Percentiles rank a stretch among this genome's conserved stretches.
These are phyloP conservation scores for Ricordea florida DNA, from an alignment of 92 coral and sea anemone genomes.

Conservation along the genomic window DNA sequence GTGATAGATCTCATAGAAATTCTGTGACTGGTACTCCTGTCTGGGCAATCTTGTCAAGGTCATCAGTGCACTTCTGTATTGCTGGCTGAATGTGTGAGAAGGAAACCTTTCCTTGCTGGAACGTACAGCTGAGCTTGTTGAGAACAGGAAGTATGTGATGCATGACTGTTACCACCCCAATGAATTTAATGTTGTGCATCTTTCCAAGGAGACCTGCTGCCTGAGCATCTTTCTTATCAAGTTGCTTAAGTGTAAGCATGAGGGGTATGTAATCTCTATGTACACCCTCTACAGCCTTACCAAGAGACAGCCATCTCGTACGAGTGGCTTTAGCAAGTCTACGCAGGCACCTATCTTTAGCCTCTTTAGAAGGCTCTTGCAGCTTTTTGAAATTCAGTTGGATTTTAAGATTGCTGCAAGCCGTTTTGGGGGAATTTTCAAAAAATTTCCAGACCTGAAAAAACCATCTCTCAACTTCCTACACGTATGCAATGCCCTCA, in stretches of 20 bases:
- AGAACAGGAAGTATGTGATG: conserved; percentile 19
- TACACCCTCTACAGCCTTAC: conserved; percentile 25
- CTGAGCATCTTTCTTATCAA: conserved; percentile 11
- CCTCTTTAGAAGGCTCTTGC: conserved; percentile 28
- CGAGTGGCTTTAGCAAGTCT: conserved; percentile 25
- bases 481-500: neutral
- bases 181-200: conserved; percentile 13
- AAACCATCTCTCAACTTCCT: conserved; percentile 35
- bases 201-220: conserved; percentile 33
- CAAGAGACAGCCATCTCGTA: conserved; percentile 38
- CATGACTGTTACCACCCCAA: conserved; percentile 15
- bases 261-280: conserved; percentile 15
- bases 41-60: conserved; percentile 8
- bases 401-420: conserved; percentile 17
- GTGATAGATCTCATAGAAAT: neutral
- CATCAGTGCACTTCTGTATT: conserved; percentile 15
- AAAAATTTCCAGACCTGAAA: conserved; percentile 32
- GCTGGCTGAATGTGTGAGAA: conserved; percentile 13
- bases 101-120: conserved; percentile 24
- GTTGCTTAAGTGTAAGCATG: conserved; percentile 3
- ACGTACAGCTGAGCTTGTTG: conserved; percentile 13
- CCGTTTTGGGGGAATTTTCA: conserved; percentile 32
- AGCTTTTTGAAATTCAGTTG: neutral
- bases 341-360: neutral
- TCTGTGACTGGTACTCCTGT: neutral